phyloP scores from a whole-genome alignment of 64 coral and sea anemone genomes.

The Montipora capricornis region DNA sequence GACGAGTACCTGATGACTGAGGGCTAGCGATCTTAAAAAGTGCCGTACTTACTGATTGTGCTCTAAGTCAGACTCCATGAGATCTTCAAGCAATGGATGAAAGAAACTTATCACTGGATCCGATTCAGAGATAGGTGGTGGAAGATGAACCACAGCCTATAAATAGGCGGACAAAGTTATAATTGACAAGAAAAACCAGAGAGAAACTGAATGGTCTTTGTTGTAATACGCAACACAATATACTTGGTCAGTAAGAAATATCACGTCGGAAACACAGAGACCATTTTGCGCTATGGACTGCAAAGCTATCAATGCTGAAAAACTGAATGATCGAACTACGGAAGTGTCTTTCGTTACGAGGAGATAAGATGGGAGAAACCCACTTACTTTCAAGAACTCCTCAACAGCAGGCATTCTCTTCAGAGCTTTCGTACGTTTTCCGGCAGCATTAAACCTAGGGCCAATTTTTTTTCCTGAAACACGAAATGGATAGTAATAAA shows the following conservation, averaged over 20 bases:
- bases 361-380: background rate
- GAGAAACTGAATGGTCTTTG: too few species aligned
- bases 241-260: too few species aligned
- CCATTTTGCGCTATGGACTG: too few species aligned
- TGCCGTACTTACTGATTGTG: slow-evolving; percentile 46
- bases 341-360: background rate
- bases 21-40: too few species aligned
- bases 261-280: too few species aligned
- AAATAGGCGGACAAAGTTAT: slow-evolving; percentile 19
- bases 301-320: too few species aligned
- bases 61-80: slow-evolving; percentile 4
- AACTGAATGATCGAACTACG: background rate
- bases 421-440: slow-evolving; percentile 48
- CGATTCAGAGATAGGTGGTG: slow-evolving; percentile 59
- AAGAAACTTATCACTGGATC: slow-evolving; percentile 75
- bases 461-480: background rate
- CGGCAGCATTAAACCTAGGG: background rate
- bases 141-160: slow-evolving; percentile 55
- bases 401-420: slow-evolving; percentile 38
- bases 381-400: slow-evolving; percentile 67
- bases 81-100: slow-evolving; percentile 72
- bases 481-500: background rate
- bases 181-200: too few species aligned
- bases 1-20: too few species aligned
- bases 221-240: too few species aligned